Percentiles rank a stretch among this genome's conserved stretches.
phyloP scores from a whole-genome alignment of 2,113 vertebrate genomes.

The Sinosuthora webbiana region DNA sequence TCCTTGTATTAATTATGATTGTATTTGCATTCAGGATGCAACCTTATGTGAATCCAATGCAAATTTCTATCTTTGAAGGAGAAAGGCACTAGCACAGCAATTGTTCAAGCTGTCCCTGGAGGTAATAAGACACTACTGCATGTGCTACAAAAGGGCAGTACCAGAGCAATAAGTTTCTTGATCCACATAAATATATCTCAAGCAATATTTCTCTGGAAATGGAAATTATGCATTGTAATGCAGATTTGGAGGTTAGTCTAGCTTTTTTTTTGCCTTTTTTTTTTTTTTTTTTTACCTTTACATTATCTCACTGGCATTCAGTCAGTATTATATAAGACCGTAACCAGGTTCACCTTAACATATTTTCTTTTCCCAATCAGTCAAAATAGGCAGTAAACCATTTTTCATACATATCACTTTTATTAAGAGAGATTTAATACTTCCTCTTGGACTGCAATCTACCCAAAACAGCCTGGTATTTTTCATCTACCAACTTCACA shows the following conservation, averaged over 20 bases:
- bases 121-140: constrained; percentile 1
- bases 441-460: background rate
- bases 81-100: constrained; percentile 28
- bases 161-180: constrained; percentile 4
- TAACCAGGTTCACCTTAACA: background rate
- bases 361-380: background rate
- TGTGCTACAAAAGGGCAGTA: background rate
- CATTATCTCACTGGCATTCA: background rate
- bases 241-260: constrained; percentile 8
- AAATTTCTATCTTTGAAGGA: constrained; percentile 58
- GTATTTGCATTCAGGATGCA: constrained; percentile 69
- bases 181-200: constrained; percentile 3
- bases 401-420: background rate
- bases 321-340: background rate
- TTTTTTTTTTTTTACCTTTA: background rate
- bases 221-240: constrained; percentile 20
- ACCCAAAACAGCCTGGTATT: background rate
- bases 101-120: constrained; percentile 48
- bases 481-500: background rate
- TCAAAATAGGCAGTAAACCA: background rate
- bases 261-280: background rate
- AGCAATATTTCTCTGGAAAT: background rate
- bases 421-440: background rate
- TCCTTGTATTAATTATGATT: constrained; percentile 65
- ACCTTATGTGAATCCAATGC: constrained; percentile 62